Evolutionary conservation across 2,113 vertebrate genomes (phyloP).

Genomic region (Loxodonta africana): DNA sequence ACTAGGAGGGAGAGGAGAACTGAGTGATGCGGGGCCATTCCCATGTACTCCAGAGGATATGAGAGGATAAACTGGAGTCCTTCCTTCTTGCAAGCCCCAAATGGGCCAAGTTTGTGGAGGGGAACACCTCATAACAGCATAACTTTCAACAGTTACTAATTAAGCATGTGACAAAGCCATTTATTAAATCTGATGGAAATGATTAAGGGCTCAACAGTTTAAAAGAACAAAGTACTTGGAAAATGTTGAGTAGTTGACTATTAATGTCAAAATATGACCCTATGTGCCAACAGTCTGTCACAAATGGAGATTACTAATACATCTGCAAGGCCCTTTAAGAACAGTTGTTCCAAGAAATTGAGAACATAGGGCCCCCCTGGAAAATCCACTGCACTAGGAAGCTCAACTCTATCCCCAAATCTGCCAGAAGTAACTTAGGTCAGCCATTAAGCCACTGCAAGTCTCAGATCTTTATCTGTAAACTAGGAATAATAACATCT

Average conservation of each 20-base stretch:
- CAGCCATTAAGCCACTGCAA: background rate
- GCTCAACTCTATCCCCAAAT: background rate
- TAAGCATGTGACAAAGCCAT: background rate
- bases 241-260: background rate
- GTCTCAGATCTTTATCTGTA: background rate
- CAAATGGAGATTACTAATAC: background rate
- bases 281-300: background rate
- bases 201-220: background rate
- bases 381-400: background rate
- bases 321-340: background rate
- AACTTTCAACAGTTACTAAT: constrained; percentile 16
- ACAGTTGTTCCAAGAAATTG: background rate
- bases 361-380: background rate
- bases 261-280: constrained; percentile 3
- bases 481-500: background rate
- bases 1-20: background rate
- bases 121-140: background rate
- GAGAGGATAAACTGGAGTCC: background rate
- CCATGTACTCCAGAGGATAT: background rate
- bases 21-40: background rate
- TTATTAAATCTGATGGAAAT: constrained; percentile 13
- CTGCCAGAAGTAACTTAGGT: background rate
- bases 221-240: constrained; percentile 33
- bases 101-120: background rate
- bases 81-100: constrained; percentile 2